Evolutionary conservation across 2,888 invertebrate species (phyloP).

Genomic region (Papilio gigon): DNA sequence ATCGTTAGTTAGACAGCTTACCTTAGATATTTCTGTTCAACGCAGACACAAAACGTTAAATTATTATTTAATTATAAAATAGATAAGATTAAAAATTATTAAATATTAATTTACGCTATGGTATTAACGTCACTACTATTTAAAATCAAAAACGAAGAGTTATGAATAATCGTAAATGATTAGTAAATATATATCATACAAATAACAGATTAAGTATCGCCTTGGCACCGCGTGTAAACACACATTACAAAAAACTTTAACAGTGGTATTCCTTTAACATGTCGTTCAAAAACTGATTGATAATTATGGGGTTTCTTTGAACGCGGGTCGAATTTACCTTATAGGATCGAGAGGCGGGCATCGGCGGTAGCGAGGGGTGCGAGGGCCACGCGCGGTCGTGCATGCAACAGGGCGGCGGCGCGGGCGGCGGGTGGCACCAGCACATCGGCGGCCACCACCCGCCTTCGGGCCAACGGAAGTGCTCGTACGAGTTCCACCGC

Average conservation of each 20-base stretch:
- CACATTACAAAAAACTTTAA: constrained; percentile 19
- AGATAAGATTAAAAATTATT: too few species aligned
- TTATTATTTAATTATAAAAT: too few species aligned
- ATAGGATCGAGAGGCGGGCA: constrained; percentile 61
- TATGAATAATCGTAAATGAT: too few species aligned
- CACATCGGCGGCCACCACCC: constrained; percentile 78
- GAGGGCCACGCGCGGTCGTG: constrained; percentile 79
- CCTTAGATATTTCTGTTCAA: too few species aligned
- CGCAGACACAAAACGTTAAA: too few species aligned
- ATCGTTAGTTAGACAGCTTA: not conserved
- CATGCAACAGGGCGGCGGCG: constrained; percentile 75
- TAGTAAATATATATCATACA: too few species aligned
- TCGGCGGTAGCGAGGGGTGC: constrained; percentile 73
- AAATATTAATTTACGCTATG: not conserved
- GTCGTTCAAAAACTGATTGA: constrained; percentile 14
- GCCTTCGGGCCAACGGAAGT: constrained; percentile 83
- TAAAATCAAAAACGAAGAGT: not conserved
- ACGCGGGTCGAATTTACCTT: constrained; percentile 66
- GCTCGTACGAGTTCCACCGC: constrained; percentile 82
- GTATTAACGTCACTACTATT: not conserved
- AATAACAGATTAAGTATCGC: not conserved
- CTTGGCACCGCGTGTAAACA: constrained; percentile 14
- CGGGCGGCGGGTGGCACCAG: constrained; percentile 76
- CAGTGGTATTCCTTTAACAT: constrained; percentile 15
- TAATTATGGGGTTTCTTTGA: constrained; percentile 14